Percentiles rank a stretch among this genome's conserved stretches.
These are phyloP conservation scores for Clarias pachynema DNA, from an alignment of 2,797 vertebrate species.

Conservation along the genomic window DNA sequence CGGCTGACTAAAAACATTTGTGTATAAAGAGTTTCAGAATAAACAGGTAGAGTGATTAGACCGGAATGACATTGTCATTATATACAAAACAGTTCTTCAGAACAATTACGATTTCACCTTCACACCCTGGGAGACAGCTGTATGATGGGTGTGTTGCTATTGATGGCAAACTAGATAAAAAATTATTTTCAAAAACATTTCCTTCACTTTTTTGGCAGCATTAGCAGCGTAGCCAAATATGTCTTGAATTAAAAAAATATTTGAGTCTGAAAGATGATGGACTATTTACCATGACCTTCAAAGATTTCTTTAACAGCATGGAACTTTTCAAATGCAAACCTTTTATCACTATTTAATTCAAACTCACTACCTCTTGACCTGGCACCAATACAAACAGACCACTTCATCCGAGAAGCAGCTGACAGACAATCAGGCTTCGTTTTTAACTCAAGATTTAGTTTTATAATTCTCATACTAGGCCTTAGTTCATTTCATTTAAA, in stretches of 20 bases:
- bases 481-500: not conserved
- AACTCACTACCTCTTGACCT: slow-evolving; percentile 1
- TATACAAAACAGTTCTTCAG: not conserved
- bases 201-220: not conserved
- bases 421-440: slow-evolving; percentile 17
- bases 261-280: slow-evolving; percentile 3
- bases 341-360: slow-evolving; percentile 10
- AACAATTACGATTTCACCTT: not conserved
- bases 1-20: not conserved
- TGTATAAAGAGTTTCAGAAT: not conserved
- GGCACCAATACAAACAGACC: slow-evolving; percentile 1
- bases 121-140: not conserved
- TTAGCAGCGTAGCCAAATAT: not conserved
- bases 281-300: slow-evolving; percentile 22
- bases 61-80: not conserved
- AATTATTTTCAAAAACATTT: not conserved
- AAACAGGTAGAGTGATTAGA: not conserved
- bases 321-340: not conserved
- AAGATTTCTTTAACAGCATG: not conserved
- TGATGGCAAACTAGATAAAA: not conserved
- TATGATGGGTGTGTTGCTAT: not conserved
- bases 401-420: not conserved
- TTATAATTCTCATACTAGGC: slow-evolving; percentile 18
- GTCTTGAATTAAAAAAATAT: not conserved
- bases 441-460: slow-evolving; percentile 11